These are phyloP conservation scores for Sebastes vulpes DNA, from an alignment of 2,797 vertebrate genomes.

Conservation along the genomic window DNA sequence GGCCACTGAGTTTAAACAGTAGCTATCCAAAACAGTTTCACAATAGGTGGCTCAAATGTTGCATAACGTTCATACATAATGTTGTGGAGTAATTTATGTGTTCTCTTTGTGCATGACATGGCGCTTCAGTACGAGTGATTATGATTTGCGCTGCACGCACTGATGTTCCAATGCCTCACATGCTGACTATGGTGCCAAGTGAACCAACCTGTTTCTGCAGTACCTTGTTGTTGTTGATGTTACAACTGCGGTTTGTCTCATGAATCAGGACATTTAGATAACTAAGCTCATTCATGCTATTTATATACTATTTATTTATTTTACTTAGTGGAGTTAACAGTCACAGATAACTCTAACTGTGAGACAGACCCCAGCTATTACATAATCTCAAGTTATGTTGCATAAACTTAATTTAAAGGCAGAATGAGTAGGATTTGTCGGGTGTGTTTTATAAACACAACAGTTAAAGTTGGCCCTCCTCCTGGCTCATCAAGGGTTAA, in stretches of 20 bases:
- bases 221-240: slow-evolving; percentile 17
- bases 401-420: background rate
- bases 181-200: slow-evolving; percentile 14
- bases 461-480: too few species aligned
- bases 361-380: background rate
- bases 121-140: background rate
- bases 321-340: background rate
- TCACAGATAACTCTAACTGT: background rate
- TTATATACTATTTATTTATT: background rate
- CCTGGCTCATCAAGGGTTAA: too few species aligned
- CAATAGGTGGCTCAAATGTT: background rate
- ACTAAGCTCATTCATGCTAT: background rate
- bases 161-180: background rate
- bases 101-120: background rate
- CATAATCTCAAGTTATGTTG: background rate
- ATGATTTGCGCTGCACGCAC: background rate
- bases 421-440: too few species aligned
- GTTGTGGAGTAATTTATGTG: background rate
- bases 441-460: too few species aligned
- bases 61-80: background rate
- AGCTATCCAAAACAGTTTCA: background rate
- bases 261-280: background rate
- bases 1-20: background rate
- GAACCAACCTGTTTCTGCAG: slow-evolving; percentile 45
- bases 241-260: background rate